Base-by-base conservation (phyloP, 2,797 vertebrate species). In the Coregonus sp. region DNA sequence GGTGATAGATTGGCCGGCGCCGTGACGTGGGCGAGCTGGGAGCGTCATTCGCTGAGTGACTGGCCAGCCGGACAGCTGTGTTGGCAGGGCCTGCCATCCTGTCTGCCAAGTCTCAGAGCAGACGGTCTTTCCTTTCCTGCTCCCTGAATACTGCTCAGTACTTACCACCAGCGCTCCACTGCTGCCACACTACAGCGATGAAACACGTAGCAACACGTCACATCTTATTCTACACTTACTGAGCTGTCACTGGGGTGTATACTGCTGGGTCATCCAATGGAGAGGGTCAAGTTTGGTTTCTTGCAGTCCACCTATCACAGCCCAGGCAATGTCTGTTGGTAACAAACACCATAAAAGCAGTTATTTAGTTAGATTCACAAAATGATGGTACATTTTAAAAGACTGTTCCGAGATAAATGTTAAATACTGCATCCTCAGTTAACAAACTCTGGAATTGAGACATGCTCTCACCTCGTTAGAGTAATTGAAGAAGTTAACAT, bases 61-160 rank as follows among this genome's bases (percentile, higher is more conserved):
- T 86, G 79, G 89, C 84, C 90, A 89, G 92, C 88, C 61, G 85
- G 92, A 91, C 93, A 92, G 91, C 93, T 92, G 92, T 89, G 88
- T 88, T 93, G 93, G 91, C 92, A 91, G 78, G 50, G 76, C 72
- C 74, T 37, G 75, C 31, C 4, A 16, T 77, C 75, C 76, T 67
- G 0, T 72, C 86, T 91, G 92, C 92, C 92, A 93, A 92, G 85
- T 90, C 81, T 31, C 86, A 86, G 86, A 89, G 84, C 92, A 93
- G 92, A 84, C 89, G 77, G 83, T 83, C 84, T 88, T 83, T 88
- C 85, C 89, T 85, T 85, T 56, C 47, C 86, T 72, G 83, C 82
- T 89, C 90, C 87, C 89, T 80, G 78, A 88, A 78, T 87, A 82
- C 86, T 87, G 88, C 87, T 90, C 83, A 79, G 86, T 81, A 86